A percentile compares a stretch with the other conserved stretches of the same genome.
phyloP scores from a whole-genome alignment of 2,888 invertebrate genomes.

The Antheraea assamensis region DNA sequence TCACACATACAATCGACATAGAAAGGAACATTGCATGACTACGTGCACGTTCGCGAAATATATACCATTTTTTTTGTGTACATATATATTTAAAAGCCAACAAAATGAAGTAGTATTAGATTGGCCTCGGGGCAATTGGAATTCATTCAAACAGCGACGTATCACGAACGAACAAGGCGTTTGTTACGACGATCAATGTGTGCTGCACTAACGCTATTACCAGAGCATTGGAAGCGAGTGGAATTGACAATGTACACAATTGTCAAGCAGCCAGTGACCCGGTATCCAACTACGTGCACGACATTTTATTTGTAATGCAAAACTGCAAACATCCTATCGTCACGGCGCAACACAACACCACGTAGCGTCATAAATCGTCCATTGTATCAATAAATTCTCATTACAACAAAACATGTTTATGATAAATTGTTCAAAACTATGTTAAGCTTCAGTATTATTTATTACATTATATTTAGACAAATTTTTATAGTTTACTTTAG shows the following conservation, averaged over 20 bases:
- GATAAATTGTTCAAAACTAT: neutral
- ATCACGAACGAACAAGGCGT: constrained; percentile 29
- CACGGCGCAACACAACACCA: constrained; percentile 33
- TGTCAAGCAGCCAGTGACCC: constrained; percentile 55
- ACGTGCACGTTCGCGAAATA: constrained; percentile 41
- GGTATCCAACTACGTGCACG: constrained; percentile 43
- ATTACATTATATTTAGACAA: too few species aligned
- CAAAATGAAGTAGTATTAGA: constrained; percentile 34
- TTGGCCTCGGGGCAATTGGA: constrained; percentile 54
- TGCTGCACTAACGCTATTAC: constrained; percentile 45
- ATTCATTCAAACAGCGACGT: constrained; percentile 52
- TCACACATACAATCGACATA: constrained; percentile 33
- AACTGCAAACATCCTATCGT: constrained; percentile 63
- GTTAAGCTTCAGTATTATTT: neutral
- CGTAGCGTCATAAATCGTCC: constrained; percentile 6
- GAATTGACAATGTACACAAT: constrained; percentile 61
- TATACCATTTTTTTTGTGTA: constrained; percentile 43
- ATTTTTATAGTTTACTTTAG: too few species aligned
- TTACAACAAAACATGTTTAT: neutral
- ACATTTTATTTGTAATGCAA: constrained; percentile 69
- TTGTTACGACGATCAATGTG: constrained; percentile 43
- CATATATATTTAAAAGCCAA: constrained; percentile 41
- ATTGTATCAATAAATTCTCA: constrained; percentile 10
- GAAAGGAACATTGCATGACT: constrained; percentile 51
- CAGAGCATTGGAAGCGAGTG: constrained; percentile 48